Percentiles rank a stretch among this genome's conserved stretches.
phyloP scores from a whole-genome alignment of 2,113 vertebrate genomes.

The Pterocles gutturalis region DNA sequence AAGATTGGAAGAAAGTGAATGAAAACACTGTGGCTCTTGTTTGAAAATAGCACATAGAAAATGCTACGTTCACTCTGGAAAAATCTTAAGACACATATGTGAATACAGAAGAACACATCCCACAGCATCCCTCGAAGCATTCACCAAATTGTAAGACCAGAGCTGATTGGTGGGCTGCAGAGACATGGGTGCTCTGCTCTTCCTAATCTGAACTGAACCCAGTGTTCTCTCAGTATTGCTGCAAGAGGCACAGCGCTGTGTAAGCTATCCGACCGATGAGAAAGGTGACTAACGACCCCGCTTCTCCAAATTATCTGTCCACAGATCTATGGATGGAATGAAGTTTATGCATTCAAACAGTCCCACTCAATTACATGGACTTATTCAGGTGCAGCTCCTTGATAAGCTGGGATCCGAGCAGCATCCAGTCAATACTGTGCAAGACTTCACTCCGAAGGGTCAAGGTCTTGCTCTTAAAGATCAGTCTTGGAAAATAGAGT shows the following conservation, averaged over 20 bases:
- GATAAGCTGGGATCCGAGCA: background rate
- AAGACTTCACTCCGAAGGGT: background rate
- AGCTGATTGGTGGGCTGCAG: too few relatives aligned
- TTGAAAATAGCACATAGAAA: background rate
- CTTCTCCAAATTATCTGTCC: background rate
- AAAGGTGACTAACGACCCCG: background rate
- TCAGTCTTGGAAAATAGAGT: background rate
- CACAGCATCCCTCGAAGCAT: background rate
- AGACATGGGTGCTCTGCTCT: background rate
- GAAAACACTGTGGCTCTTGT: background rate
- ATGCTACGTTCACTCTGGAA: background rate
- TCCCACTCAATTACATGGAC: background rate
- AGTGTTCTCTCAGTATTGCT: accelerated
- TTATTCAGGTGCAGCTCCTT: background rate
- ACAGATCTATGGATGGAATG: background rate
- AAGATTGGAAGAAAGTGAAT: background rate
- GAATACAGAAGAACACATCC: background rate
- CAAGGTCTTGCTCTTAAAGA: background rate
- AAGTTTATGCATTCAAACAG: background rate
- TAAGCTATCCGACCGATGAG: background rate
- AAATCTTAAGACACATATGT: accelerated
- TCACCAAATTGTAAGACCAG: accelerated
- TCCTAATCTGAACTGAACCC: background rate
- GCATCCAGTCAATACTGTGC: background rate
- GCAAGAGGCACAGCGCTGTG: background rate